Percentiles rank a stretch among this genome's conserved stretches.
Conservation (phyloP, 2,888 invertebrate genomes). For the Aporophyla lueneburgensis region DNA sequence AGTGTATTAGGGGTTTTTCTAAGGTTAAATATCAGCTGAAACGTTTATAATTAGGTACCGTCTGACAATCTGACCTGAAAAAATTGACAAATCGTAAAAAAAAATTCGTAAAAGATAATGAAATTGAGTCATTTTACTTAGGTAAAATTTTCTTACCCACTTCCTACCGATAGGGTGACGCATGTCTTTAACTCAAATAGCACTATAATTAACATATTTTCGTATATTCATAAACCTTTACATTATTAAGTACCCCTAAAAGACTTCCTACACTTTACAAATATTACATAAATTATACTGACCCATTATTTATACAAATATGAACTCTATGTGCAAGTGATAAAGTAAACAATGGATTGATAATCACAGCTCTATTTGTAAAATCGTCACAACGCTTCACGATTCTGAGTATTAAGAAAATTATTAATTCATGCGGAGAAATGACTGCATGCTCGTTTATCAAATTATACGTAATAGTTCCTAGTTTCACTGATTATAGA, state of each 20-base stretch:
- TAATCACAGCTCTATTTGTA: conserved; percentile 17
- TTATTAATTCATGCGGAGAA: conserved; percentile 52
- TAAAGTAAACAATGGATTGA: conserved; percentile 31
- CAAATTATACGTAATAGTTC: conserved; percentile 50
- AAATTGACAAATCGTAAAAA: too few species aligned
- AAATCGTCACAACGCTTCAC: conserved; percentile 41
- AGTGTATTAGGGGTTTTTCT: background rate
- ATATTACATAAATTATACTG: conserved; percentile 25
- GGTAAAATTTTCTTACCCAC: background rate
- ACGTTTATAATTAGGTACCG: too few species aligned
- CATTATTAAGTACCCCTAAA: conserved; percentile 3
- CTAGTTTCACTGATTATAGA: conserved; percentile 31
- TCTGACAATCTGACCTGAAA: too few species aligned
- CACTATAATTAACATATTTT: conserved; percentile 15
- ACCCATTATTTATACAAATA: conserved; percentile 1
- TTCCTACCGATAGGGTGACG: background rate
- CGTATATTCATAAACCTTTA: background rate
- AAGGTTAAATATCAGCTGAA: too few species aligned
- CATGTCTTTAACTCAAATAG: background rate
- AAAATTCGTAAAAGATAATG: too few species aligned
- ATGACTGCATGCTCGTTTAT: conserved; percentile 50
- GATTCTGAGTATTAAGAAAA: conserved; percentile 50
- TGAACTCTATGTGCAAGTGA: conserved; percentile 10
- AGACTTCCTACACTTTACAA: conserved; percentile 16
- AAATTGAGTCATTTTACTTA: background rate